phyloP scores from a whole-genome alignment of 2,113 vertebrate genomes.

The Nerophis lumbriciformis region DNA sequence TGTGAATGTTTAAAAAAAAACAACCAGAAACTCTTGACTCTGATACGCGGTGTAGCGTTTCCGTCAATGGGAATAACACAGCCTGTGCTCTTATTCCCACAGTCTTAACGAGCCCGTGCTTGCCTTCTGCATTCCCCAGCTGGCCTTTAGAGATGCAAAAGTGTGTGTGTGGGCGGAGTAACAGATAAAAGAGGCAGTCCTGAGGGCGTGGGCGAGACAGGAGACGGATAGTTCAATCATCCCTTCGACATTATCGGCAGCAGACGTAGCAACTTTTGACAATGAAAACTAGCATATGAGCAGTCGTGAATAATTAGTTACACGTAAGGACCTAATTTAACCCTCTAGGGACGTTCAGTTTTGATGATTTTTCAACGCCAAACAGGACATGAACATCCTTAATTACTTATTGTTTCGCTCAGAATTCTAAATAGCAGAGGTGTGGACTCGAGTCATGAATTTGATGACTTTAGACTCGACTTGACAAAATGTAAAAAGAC shows the following conservation, averaged over 20 bases:
- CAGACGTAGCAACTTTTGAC: conserved; percentile 16
- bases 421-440: too few species aligned
- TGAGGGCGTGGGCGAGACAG: conserved; percentile 1
- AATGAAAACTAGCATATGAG: conserved; percentile 23
- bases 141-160: conserved; percentile 39
- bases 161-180: conserved; percentile 36
- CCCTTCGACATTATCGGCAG: conserved; percentile 8
- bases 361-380: too few species aligned
- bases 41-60: too few species aligned
- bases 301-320: conserved; percentile 29
- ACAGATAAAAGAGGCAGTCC: conserved; percentile 52
- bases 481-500: too few species aligned
- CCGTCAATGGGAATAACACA: background rate
- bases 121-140: conserved; percentile 54
- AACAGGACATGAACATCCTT: too few species aligned
- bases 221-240: conserved; percentile 28
- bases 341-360: too few species aligned
- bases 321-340: conserved; percentile 1
- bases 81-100: conserved; percentile 10
- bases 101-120: conserved; percentile 25
- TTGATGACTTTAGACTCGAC: too few species aligned
- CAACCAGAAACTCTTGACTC: too few species aligned
- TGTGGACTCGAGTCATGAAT: too few species aligned
- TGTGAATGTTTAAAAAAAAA: too few species aligned
- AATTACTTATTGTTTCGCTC: too few species aligned